phyloP scores from a whole-genome alignment of 2,888 invertebrate genomes.

The Limenitis camilla region DNA sequence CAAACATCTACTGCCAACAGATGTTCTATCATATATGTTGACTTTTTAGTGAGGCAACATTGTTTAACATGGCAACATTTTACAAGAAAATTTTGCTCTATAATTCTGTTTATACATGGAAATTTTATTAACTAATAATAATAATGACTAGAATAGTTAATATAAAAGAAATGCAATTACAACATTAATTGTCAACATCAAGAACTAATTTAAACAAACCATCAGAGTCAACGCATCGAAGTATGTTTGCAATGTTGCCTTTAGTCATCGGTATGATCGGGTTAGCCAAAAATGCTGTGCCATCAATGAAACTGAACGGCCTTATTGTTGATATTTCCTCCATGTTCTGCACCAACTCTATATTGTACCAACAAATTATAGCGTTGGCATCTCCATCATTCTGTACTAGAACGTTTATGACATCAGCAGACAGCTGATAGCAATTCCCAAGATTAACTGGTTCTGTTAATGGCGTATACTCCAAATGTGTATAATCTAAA shows the following conservation, averaged over 20 bases:
- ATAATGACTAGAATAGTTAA: too few relatives aligned
- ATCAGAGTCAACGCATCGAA: slow-evolving; percentile 45
- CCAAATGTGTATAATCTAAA: slow-evolving; percentile 57
- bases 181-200: slow-evolving; percentile 32
- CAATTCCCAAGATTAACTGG: slow-evolving; percentile 40
- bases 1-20: too few relatives aligned
- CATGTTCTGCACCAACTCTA: slow-evolving; percentile 54
- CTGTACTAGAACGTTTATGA: slow-evolving; percentile 40
- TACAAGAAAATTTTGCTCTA: too few relatives aligned
- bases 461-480: slow-evolving; percentile 54
- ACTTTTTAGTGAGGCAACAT: too few relatives aligned
- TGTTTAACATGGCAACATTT: too few relatives aligned
- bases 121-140: too few relatives aligned
- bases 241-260: slow-evolving; percentile 43
- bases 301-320: slow-evolving; percentile 58
- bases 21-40: too few relatives aligned
- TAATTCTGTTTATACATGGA: too few relatives aligned
- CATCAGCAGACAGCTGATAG: slow-evolving; percentile 27
- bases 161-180: too few relatives aligned
- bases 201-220: slow-evolving; percentile 49
- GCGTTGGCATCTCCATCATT: slow-evolving; percentile 61
- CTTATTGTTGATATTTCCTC: slow-evolving; percentile 57
- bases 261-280: slow-evolving; percentile 38
- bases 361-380: slow-evolving; percentile 73
- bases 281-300: slow-evolving; percentile 61